phyloP scores from a whole-genome alignment of 2,797 vertebrate genomes.

The Gorsachius magnificus region DNA sequence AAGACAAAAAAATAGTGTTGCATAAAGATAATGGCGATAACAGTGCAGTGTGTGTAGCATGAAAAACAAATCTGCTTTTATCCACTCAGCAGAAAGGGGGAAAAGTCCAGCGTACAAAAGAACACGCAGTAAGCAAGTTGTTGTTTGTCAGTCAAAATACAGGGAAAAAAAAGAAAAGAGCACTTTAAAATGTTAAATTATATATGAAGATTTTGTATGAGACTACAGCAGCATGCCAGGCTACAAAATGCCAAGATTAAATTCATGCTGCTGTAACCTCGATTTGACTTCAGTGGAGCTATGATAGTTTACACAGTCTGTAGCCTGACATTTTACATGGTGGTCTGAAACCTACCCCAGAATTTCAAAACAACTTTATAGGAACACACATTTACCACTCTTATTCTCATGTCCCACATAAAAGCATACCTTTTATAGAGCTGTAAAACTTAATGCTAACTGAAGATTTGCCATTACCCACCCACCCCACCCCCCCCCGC shows the following conservation, averaged over 20 bases:
- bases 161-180: background rate
- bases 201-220: background rate
- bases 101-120: background rate
- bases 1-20: background rate
- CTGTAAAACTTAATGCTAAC: background rate
- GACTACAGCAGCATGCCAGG: background rate
- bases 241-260: background rate
- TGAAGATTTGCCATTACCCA: background rate
- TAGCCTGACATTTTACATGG: conserved; percentile 3
- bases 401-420: background rate
- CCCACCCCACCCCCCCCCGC: background rate
- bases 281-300: background rate
- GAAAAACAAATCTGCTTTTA: background rate
- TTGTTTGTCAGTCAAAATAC: background rate
- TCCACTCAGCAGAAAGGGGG: background rate
- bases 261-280: background rate
- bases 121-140: background rate
- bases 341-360: background rate
- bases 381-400: background rate
- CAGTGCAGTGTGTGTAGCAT: background rate
- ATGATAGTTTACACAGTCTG: background rate
- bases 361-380: background rate
- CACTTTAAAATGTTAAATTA: background rate
- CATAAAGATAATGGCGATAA: background rate
- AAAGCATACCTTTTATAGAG: background rate